Evolutionary conservation across 1,140 invertebrate genomes (phyloP).

Genomic region (Orchestia grillus): DNA sequence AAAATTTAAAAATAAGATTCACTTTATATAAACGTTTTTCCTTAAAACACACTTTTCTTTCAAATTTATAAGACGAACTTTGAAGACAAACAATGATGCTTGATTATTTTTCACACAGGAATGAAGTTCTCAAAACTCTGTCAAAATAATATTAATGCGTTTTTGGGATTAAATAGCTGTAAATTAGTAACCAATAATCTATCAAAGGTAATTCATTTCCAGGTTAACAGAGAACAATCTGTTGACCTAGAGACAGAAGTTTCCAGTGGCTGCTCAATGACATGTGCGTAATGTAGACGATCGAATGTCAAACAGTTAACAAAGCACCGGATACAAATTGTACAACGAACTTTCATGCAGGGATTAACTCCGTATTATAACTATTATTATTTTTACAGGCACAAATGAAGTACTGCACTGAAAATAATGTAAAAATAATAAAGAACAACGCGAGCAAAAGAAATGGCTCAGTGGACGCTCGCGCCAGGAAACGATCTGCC

Average conservation of each 20-base stretch:
- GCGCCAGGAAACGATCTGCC: conserved; percentile 21
- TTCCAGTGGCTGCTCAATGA: not conserved
- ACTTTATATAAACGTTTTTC: not conserved
- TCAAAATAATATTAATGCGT: not conserved
- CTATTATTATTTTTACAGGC: not conserved
- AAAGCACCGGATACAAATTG: not conserved
- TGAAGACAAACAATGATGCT: not conserved
- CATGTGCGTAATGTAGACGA: too few relatives aligned
- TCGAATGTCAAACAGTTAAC: not conserved
- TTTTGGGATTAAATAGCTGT: not conserved
- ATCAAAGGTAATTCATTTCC: not conserved
- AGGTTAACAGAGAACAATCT: not conserved
- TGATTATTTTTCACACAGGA: not conserved
- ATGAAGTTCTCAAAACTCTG: not conserved
- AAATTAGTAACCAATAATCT: not conserved
- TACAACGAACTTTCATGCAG: not conserved
- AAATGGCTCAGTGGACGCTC: not conserved
- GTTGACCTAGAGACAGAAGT: not conserved
- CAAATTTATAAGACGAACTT: not conserved
- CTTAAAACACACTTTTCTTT: not conserved
- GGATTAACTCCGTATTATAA: not conserved
- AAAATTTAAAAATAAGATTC: not conserved
- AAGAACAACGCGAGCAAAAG: not conserved
- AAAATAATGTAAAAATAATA: not conserved
- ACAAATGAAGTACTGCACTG: not conserved